Evolutionary conservation across 2,888 invertebrate genomes (phyloP).

Genomic region (Nowickia ferox): DNA sequence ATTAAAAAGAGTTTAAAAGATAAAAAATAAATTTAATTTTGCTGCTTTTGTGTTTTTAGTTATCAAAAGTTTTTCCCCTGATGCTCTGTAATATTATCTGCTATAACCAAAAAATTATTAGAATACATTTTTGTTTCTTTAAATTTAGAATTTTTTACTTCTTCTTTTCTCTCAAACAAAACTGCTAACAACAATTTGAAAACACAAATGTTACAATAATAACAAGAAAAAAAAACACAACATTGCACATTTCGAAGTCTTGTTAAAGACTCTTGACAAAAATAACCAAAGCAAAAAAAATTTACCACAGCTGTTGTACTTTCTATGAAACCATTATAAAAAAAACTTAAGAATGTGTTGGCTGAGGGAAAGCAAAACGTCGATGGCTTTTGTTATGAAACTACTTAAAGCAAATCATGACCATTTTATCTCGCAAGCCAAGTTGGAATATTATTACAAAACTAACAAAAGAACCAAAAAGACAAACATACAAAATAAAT

Average conservation of each 20-base stretch:
- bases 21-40: too few species aligned
- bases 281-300: slow-evolving; percentile 7
- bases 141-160: not conserved
- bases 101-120: not conserved
- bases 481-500: not conserved
- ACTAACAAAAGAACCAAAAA: slow-evolving; percentile 1
- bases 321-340: slow-evolving; percentile 7
- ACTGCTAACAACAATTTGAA: slow-evolving; percentile 20
- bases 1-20: too few species aligned
- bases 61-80: too few species aligned
- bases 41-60: too few species aligned
- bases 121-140: not conserved
- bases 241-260: not conserved
- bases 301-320: slow-evolving; percentile 8
- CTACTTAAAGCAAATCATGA: slow-evolving; percentile 41
- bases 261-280: slow-evolving; percentile 22
- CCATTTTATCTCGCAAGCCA: slow-evolving; percentile 35
- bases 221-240: not conserved
- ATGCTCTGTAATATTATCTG: too few species aligned
- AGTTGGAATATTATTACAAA: slow-evolving; percentile 38
- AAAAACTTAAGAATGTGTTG: not conserved
- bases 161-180: not conserved
- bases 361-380: not conserved
- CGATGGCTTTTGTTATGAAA: slow-evolving; percentile 20
- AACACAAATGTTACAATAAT: not conserved